These are phyloP conservation scores for Cettia cetti DNA, from an alignment of 2,113 vertebrate genomes.

Conservation along the genomic window DNA sequence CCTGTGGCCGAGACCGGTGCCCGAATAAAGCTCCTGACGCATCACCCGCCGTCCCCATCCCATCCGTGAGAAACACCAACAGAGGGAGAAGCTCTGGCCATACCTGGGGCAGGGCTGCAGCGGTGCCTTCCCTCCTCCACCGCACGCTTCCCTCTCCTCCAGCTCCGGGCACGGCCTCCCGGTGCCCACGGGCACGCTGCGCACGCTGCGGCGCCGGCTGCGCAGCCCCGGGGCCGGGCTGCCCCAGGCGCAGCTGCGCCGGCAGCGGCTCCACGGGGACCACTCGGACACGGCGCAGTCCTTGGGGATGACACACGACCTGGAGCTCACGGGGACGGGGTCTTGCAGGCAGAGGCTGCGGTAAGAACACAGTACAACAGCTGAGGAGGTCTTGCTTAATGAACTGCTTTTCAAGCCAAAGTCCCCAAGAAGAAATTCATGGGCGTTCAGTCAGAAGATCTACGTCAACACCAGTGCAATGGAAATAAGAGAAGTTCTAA, in stretches of 20 bases:
- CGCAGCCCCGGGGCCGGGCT: constrained; percentile 80
- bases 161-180: constrained; percentile 82
- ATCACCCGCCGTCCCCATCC: background rate
- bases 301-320: constrained; percentile 83
- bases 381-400: background rate
- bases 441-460: background rate
- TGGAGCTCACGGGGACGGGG: constrained; percentile 76
- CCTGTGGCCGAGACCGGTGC: background rate
- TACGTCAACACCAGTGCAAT: background rate
- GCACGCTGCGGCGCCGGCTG: constrained; percentile 77
- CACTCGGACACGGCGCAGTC: constrained; percentile 86
- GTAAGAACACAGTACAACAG: background rate
- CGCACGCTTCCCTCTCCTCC: constrained; percentile 87
- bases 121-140: constrained; percentile 70
- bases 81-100: background rate
- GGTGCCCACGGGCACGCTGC: constrained; percentile 69
- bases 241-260: constrained; percentile 79
- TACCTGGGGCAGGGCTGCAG: constrained; percentile 91
- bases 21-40: background rate
- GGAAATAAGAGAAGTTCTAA: background rate
- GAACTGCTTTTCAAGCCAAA: background rate
- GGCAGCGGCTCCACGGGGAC: constrained; percentile 89
- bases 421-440: background rate
- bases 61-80: background rate
- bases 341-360: constrained; percentile 85